Conservation (phyloP, 2,113 vertebrate species). For the Nannospalax galili region DNA sequence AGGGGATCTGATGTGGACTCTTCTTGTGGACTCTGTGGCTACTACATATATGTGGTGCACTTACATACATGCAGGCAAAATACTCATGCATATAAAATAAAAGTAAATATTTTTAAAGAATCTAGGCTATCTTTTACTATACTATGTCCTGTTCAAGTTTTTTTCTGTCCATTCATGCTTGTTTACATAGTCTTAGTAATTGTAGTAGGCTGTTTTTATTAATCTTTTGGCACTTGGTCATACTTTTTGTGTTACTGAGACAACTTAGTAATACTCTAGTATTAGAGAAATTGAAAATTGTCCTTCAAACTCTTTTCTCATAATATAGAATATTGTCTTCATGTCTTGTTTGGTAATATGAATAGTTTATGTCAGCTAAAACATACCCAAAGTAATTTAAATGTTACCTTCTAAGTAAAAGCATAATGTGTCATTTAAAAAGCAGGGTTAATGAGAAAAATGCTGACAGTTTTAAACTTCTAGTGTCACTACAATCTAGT, state of each 20-base stretch:
- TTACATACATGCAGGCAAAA: no score
- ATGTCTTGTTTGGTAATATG: background rate
- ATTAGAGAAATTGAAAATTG: background rate
- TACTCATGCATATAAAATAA: no score
- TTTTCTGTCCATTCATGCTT: background rate
- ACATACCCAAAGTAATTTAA: constrained; percentile 42
- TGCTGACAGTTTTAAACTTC: constrained; percentile 5
- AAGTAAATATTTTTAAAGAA: no score
- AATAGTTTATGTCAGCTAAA: background rate
- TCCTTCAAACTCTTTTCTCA: constrained; percentile 7
- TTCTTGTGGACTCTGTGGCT: no score
- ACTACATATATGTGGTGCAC: no score
- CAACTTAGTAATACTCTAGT: background rate
- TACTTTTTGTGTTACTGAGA: background rate
- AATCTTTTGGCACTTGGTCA: background rate
- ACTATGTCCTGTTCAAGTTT: background rate
- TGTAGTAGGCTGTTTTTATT: background rate
- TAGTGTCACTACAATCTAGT: background rate
- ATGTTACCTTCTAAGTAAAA: constrained; percentile 49
- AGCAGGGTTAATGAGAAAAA: constrained; percentile 47
- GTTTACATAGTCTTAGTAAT: background rate
- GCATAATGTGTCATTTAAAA: background rate
- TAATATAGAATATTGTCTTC: background rate
- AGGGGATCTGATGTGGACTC: no score
- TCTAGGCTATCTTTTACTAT: no score